Base-by-base conservation (phyloP, 2,888 invertebrate genomes). In the Lutraria lutraria region DNA sequence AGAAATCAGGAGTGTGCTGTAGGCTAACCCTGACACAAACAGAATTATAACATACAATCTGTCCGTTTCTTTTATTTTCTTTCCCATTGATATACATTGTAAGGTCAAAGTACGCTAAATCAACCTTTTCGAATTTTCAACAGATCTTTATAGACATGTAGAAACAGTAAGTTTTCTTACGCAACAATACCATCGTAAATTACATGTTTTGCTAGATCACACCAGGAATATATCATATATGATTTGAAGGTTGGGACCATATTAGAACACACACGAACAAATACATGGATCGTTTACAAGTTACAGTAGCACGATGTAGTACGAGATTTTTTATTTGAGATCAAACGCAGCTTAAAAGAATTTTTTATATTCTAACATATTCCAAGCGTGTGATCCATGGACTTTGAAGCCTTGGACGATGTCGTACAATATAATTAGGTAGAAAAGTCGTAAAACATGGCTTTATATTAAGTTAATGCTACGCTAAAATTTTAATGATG, bases 61-160 rank as follows among this genome's bases (percentile, higher is more conserved):
- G 76, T 34, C 76, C 34, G 10, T 76, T 76, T 68, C 63, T 68
- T n/a, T n/a, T 21, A 25, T 56, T 56, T 68, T 25, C 63, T 68
- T 10, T 68, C 25, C 6, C 8, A 68, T 25, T 68, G 63, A 68
- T 68, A 25, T 68, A 68, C 63, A 25, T 25, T 68, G n/a, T 68
- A 68, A 25, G 63, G 63, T 68, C 63, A 68, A 68, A 68, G 63
- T 25, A 68, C 63, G 63, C 63, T 25, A 68, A 68, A 68, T 68
- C 63, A 25, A 6, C n/a, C 63, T n/a, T 13, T 68, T 68, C 63
- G n/a, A 25, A 25, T 8, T 25, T 68, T n/a, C 25, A 25, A 68
- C 63, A 68, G 10, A 4, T 68, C 21, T 68, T 68, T 68, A 13
- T 68, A 68, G 0, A n/a, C 43, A 43, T 68, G 12, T 68, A 68